Conservation (phyloP, 2,888 invertebrate genomes). For the Cephonodes hylas region DNA sequence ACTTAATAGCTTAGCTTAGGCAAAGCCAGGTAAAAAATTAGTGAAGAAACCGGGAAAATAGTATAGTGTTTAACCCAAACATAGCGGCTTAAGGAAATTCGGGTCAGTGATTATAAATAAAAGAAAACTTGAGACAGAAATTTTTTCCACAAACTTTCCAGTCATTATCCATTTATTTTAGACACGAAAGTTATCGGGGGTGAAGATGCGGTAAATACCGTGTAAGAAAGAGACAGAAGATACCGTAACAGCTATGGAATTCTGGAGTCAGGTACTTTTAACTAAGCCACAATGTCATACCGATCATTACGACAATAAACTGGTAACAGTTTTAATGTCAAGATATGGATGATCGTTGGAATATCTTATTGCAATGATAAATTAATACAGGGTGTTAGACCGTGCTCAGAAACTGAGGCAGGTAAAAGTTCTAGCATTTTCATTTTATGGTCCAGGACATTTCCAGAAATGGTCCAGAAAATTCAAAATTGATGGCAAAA, state of each 20-base stretch:
- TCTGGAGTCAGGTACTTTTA: not conserved
- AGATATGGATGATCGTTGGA: no score
- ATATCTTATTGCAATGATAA: no score
- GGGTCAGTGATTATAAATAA: slow-evolving; percentile 2
- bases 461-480: no score
- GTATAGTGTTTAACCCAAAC: not conserved
- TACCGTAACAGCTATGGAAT: not conserved
- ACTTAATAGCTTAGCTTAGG: not conserved
- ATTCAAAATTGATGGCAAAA: no score
- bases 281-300: not conserved
- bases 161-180: not conserved
- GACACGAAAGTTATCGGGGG: not conserved
- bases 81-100: not conserved
- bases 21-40: not conserved
- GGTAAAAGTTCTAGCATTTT: no score
- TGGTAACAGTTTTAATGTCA: no score
- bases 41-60: not conserved
- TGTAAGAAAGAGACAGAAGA: not conserved
- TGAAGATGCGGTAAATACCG: not conserved
- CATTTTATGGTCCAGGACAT: no score
- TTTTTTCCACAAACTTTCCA: slow-evolving; percentile 1
- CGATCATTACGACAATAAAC: no score
- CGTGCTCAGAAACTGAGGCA: no score
- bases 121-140: slow-evolving; percentile 1
- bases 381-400: no score